Base-by-base conservation (phyloP, 1,140 invertebrate species). In the Pissodes strobi region DNA sequence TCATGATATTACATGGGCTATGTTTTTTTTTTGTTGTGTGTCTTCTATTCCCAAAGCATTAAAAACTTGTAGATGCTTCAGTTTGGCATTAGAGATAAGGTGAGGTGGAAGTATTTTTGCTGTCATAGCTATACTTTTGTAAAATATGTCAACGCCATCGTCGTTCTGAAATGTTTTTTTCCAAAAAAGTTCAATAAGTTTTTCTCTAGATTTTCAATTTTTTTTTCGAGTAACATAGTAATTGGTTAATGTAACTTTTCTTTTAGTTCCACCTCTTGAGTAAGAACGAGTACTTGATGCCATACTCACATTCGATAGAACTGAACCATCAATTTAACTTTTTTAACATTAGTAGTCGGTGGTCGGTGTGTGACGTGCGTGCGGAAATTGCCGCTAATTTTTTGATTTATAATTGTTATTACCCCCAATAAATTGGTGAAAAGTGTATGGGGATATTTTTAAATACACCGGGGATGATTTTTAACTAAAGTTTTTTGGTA, bases 1-100 rank as follows among this genome's bases (percentile, higher is more conserved):
- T n/a, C n/a, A n/a, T n/a, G n/a, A n/a, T n/a, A n/a, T n/a, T n/a
- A n/a, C n/a, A n/a, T n/a, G n/a, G n/a, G n/a, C n/a, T n/a, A n/a
- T n/a, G n/a, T n/a, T n/a, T n/a, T n/a, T 45, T 45, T 45, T 45
- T 45, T 45, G n/a, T 45, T 45, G 41, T 45, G 41, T 19, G 41
- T 5, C 41, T 45, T 45, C 15, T 45, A 19, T 45, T 45, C 13
- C 8, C 41, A 45, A 15, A 6, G 5, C 41, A 45, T 45, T 45
- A 9, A 45, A 8, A 45, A 45, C 41, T 45, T 45, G n/a, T 45
- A 45, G 41, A 45, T 19, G 15, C 8, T 19, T 45, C 5, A 45
- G 8, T 45, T 45, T 45, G 41, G 41, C 41, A 6, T 45, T 6
- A 45, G 8, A 13, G 41, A 45, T 45, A 45, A 45, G 41, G 18